These are phyloP conservation scores for Prorops nasuta DNA, from an alignment of 1,140 invertebrate genomes.

Conservation along the genomic window DNA sequence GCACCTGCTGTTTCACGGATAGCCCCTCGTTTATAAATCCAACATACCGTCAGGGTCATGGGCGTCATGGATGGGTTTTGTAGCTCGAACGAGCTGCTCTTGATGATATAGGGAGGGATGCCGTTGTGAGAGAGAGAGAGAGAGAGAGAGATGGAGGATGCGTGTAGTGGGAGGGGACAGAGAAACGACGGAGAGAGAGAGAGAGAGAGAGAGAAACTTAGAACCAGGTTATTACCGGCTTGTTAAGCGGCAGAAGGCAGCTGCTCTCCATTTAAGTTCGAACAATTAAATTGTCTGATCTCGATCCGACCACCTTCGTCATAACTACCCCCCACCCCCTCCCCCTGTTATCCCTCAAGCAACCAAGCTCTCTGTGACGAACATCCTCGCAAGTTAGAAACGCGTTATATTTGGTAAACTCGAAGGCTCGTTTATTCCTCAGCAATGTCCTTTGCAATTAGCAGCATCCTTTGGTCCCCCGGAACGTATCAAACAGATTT, in stretches of 20 bases:
- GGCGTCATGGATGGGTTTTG: conserved; percentile 21
- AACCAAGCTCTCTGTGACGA: background rate
- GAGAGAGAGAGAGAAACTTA: conserved; percentile 20
- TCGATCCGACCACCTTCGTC: conserved; percentile 17
- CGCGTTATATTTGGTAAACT: conserved; percentile 25
- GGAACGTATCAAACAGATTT: too few relatives aligned
- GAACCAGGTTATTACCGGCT: conserved; percentile 51
- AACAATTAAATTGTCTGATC: conserved; percentile 52
- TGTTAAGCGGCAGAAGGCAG: conserved; percentile 51
- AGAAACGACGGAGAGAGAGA: conserved; percentile 17
- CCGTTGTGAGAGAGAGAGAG: background rate
- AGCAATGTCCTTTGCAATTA: conserved; percentile 20
- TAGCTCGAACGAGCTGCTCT: conserved; percentile 6
- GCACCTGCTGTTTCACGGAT: conserved; percentile 46
- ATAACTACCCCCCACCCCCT: conserved; percentile 25
- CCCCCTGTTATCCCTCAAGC: background rate
- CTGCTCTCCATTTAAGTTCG: conserved; percentile 53
- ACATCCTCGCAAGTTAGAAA: conserved; percentile 10
- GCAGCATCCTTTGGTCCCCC: too few relatives aligned
- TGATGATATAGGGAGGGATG: background rate
- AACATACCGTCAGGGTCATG: conserved; percentile 51
- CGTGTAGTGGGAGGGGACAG: conserved; percentile 14
- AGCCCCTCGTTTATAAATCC: conserved; percentile 50
- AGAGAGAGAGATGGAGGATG: background rate
- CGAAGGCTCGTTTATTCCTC: conserved; percentile 1